Conservation (phyloP, 2,113 vertebrate species). For the Oostethus manadensis region DNA sequence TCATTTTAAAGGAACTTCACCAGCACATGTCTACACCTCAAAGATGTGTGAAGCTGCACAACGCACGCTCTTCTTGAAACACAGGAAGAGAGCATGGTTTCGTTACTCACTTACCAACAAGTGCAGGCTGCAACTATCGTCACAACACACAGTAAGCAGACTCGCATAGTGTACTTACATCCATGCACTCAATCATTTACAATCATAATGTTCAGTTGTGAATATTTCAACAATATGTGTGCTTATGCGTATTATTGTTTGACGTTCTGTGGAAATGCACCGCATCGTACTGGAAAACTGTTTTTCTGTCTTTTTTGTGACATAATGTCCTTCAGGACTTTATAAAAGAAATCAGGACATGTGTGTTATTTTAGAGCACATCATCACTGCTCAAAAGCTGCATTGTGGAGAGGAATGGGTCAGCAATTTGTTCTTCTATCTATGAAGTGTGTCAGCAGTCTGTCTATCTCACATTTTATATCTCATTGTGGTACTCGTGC, state of each 20-base stretch:
- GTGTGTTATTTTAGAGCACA: neutral
- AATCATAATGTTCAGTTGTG: too few species aligned
- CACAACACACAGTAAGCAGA: neutral
- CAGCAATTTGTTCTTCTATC: conserved; percentile 3
- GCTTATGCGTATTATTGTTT: too few species aligned
- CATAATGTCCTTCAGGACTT: too few species aligned
- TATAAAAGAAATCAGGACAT: too few species aligned
- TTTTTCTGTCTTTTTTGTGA: too few species aligned
- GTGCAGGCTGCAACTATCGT: neutral
- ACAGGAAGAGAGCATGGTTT: neutral
- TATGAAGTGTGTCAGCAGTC: conserved; percentile 21
- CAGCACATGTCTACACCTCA: neutral
- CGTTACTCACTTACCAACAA: neutral
- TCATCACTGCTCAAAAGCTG: neutral
- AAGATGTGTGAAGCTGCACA: neutral
- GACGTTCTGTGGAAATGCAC: too few species aligned
- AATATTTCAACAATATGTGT: too few species aligned
- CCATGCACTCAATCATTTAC: too few species aligned
- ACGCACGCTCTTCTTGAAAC: too few species aligned
- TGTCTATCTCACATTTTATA: neutral
- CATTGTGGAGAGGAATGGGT: conserved; percentile 1
- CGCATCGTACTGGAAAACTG: too few species aligned
- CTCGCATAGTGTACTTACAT: too few species aligned
- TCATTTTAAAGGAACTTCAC: neutral
- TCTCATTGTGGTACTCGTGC: conserved; percentile 7